These are phyloP conservation scores for Bemisia tabaci DNA, from an alignment of 1,140 invertebrate species.

Conservation along the genomic window DNA sequence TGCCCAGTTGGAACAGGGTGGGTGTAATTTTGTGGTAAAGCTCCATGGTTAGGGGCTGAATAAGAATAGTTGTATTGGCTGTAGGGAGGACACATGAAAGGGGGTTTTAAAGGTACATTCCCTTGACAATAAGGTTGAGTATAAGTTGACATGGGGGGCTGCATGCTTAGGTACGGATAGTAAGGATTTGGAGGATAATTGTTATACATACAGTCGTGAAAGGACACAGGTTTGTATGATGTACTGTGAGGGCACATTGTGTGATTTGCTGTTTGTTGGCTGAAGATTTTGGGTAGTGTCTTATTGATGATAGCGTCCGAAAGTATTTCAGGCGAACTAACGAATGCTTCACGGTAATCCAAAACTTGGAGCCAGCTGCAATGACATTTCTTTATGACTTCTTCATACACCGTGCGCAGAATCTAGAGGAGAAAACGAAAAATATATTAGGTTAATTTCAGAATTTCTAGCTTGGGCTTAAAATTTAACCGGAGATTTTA, in stretches of 20 bases:
- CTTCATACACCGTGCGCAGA: slow-evolving; percentile 41
- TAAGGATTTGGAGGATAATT: neutral
- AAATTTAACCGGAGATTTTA: too few species aligned
- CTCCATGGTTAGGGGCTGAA: slow-evolving; percentile 3
- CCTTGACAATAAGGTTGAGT: neutral
- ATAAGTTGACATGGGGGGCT: neutral
- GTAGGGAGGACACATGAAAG: neutral
- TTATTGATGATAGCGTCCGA: neutral
- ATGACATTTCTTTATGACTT: slow-evolving; percentile 34
- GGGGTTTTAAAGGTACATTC: neutral
- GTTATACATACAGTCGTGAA: neutral
- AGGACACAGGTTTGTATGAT: neutral
- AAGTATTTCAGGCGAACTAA: slow-evolving; percentile 38
- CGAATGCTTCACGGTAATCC: slow-evolving; percentile 44
- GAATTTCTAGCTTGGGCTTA: too few species aligned
- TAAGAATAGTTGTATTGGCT: slow-evolving; percentile 1
- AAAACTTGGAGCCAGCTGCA: slow-evolving; percentile 50
- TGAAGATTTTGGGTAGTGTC: neutral
- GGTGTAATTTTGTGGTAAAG: slow-evolving; percentile 5
- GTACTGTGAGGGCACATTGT: neutral
- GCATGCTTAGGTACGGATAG: neutral
- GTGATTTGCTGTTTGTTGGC: neutral
- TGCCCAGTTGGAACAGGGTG: slow-evolving; percentile 20
- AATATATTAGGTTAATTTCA: too few species aligned
- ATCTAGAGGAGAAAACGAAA: slow-evolving; percentile 30